These are phyloP conservation scores for Pelobates cultripes DNA, from an alignment of 2,797 vertebrate genomes.

Conservation along the genomic window DNA sequence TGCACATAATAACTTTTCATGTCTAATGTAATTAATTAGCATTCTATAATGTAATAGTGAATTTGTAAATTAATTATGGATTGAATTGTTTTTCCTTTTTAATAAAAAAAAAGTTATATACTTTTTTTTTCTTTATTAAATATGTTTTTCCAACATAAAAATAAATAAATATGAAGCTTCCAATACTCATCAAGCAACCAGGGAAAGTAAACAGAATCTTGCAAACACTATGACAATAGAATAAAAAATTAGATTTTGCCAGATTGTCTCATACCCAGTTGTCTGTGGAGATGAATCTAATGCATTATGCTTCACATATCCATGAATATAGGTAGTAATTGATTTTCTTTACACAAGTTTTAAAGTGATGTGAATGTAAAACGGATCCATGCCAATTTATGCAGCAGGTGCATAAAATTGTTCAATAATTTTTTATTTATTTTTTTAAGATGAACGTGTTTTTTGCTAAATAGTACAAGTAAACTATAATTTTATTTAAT, in stretches of 20 bases:
- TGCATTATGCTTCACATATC: constrained; percentile 17
- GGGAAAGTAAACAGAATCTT: constrained; percentile 15
- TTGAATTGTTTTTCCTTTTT: too few relatives aligned
- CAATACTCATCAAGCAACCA: constrained; percentile 32
- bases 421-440: constrained; percentile 20
- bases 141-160: background rate
- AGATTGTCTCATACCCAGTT: background rate
- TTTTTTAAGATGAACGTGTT: constrained; percentile 10
- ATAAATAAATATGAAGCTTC: background rate
- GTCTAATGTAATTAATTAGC: too few relatives aligned
- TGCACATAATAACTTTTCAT: too few relatives aligned
- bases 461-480: constrained; percentile 6
- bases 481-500: constrained; percentile 29
- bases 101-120: too few relatives aligned
- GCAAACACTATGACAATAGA: constrained; percentile 7
- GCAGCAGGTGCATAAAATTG: constrained; percentile 5
- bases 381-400: background rate
- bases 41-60: too few relatives aligned
- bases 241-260: background rate
- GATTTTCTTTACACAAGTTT: constrained; percentile 5
- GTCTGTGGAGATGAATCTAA: background rate
- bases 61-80: too few relatives aligned
- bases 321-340: constrained; percentile 14
- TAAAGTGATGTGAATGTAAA: constrained; percentile 43
- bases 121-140: too few relatives aligned